Conservation (phyloP, 1,140 invertebrate species). For the Lucilia cuprina region DNA sequence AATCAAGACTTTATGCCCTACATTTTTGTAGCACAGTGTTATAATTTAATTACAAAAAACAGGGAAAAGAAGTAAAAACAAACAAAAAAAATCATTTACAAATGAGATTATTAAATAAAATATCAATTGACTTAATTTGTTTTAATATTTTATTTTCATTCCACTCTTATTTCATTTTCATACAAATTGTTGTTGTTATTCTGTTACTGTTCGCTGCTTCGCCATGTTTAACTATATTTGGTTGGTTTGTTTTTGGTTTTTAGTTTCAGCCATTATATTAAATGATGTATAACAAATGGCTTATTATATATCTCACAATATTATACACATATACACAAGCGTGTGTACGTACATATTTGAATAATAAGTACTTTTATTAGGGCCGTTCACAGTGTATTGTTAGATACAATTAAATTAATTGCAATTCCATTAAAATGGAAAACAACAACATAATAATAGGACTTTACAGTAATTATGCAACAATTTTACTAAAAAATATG, state of each 20-base stretch:
- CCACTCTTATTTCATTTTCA: neutral
- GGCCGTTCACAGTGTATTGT: no score
- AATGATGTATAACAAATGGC: constrained; percentile 7
- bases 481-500: no score
- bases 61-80: neutral
- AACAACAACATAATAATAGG: no score
- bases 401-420: no score
- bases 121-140: constrained; percentile 1
- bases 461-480: no score
- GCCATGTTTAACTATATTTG: neutral
- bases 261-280: neutral
- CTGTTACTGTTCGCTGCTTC: neutral
- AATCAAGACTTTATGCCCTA: no score
- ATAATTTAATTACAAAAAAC: neutral
- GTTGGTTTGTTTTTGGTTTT: neutral
- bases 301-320: neutral
- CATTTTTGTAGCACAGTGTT: neutral
- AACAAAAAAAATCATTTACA: constrained; percentile 17
- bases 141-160: neutral
- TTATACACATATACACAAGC: no score
- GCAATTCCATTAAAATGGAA: no score
- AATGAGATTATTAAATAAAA: constrained; percentile 30
- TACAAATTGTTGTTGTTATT: neutral
- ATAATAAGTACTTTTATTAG: no score
- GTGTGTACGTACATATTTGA: no score